phyloP scores from a whole-genome alignment of 2,888 invertebrate species.

The Stenodera caucasica region DNA sequence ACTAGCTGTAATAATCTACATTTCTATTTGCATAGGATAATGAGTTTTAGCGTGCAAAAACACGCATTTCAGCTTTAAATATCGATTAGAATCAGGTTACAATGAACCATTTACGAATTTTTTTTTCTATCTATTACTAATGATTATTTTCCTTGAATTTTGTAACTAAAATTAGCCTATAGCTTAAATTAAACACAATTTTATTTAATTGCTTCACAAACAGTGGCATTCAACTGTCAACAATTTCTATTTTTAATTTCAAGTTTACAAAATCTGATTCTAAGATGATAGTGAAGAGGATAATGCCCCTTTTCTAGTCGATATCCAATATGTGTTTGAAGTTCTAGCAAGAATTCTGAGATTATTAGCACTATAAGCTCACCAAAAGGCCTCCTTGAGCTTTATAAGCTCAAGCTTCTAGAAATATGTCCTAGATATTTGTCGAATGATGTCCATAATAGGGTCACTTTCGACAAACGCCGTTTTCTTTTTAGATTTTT shows the following conservation, averaged over 20 bases:
- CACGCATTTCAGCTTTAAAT: no score
- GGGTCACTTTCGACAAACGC: no score
- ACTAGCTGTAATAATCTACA: no score
- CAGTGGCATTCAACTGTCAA: constrained; percentile 37
- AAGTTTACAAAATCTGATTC: constrained; percentile 29
- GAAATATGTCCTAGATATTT: constrained; percentile 18
- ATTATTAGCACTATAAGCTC: constrained; percentile 30
- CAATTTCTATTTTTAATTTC: constrained; percentile 36
- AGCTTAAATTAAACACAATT: constrained; percentile 37
- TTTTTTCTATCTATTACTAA: background rate
- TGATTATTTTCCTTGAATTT: no score
- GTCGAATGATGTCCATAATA: constrained; percentile 18
- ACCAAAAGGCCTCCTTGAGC: constrained; percentile 25
- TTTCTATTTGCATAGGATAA: no score
- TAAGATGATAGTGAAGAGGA: constrained; percentile 9
- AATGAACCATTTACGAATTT: background rate
- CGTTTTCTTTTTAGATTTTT: no score
- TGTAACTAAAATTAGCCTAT: constrained; percentile 1
- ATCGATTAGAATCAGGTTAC: no score
- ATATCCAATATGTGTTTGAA: background rate
- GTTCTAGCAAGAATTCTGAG: constrained; percentile 24
- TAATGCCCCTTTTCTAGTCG: no score
- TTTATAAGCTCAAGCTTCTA: constrained; percentile 19
- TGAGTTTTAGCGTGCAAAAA: no score
- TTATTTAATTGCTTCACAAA: constrained; percentile 31